Evolutionary conservation across 2,797 vertebrate genomes (phyloP).

Genomic region (Momotus momota): DNA sequence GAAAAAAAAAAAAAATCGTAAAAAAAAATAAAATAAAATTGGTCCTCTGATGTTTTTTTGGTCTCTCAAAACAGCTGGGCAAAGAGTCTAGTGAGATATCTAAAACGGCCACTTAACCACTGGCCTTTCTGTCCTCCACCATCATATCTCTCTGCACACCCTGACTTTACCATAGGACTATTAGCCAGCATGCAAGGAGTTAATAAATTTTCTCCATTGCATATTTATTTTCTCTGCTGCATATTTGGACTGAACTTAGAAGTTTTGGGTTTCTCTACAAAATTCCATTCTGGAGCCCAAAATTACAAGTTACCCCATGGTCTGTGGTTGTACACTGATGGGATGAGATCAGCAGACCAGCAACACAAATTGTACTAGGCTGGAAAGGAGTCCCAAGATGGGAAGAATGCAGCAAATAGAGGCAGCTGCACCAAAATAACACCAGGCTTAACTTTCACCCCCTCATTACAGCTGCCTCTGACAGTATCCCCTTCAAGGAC

Average conservation of each 20-base stretch:
- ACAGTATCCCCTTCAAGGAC: background rate
- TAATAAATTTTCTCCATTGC: background rate
- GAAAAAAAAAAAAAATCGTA: background rate
- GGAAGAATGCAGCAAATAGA: background rate
- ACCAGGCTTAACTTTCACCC: background rate
- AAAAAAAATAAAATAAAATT: background rate
- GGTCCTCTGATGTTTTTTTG: background rate
- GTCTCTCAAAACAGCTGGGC: background rate
- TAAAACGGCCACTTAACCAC: background rate
- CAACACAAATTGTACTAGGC: background rate
- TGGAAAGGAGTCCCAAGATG: background rate
- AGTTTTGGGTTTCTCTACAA: background rate
- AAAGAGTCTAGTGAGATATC: background rate
- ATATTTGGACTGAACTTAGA: background rate
- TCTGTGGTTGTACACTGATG: background rate
- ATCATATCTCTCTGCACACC: background rate
- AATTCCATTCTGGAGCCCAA: background rate
- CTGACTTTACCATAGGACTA: background rate
- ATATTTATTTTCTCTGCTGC: background rate
- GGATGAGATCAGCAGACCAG: background rate
- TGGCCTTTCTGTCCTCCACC: background rate
- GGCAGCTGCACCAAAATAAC: background rate
- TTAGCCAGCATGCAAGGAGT: background rate
- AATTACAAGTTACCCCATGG: background rate
- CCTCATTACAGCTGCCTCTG: background rate